Evolutionary conservation across 2,888 invertebrate genomes (phyloP), one percentile per base, ranked within the genome.

Genomic region (Aphodius sticticus): DNA sequence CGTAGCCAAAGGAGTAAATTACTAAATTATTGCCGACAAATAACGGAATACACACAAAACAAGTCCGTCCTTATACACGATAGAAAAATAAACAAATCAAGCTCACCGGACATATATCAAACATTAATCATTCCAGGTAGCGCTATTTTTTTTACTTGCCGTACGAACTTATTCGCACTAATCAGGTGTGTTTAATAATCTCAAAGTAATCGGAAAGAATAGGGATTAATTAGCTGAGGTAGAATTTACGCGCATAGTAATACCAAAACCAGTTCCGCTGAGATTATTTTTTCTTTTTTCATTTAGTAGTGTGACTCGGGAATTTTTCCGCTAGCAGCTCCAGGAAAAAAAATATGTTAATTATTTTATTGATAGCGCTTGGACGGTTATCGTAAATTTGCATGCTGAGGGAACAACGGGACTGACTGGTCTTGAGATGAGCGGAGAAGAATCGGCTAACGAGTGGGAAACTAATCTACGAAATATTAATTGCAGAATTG

Each of bases 391-490:
- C 53, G 53, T 9, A 53, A 53, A 53, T 53, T 53, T 53, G 53
- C 53, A 53, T 53, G 53, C 53, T 53, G 53, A 53, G 53, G 53
- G 12, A 53, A 53, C 53, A 53, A 53, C 53, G 53, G 53, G 7
- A 53, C 53, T 12, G 53, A 12, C 53, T 12, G 7, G 12, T 12
- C 53, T 5, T 53, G 12, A 53, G 53, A 53, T 53, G 7, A 53
- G 53, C 12, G 7, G 3, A 53, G 53, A 53, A 53, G 53, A 53
- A 53, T 53, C 53, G 53, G 9, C 53, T 53, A 53, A 53, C 53
- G 53, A 53, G 53, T 53, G 53, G 53, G 53, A 53, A 53, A 53
- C 53, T 53, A 53, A 53, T 53, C 53, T 53, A 53, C 53, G 53
- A 53, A 53, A 53, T 53, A 53, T 53, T 53, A 53, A 53, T 53